Conservation (phyloP, 2,888 invertebrate species). For the Coremacera marginata region DNA sequence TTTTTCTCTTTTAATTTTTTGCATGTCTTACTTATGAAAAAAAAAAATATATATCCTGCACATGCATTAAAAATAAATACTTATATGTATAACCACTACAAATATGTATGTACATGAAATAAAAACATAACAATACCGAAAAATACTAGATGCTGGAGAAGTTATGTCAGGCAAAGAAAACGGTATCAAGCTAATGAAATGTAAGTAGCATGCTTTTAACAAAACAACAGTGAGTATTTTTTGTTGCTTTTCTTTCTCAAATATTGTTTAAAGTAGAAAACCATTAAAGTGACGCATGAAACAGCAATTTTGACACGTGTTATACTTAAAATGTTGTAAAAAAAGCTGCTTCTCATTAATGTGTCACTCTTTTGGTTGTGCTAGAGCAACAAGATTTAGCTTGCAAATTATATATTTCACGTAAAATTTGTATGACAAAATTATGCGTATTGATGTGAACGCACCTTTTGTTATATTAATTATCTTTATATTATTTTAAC, state of each 20-base stretch:
- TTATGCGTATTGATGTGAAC: too few relatives aligned
- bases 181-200: slow-evolving; percentile 62
- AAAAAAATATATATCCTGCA: slow-evolving; percentile 30
- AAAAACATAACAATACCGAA: slow-evolving; percentile 29
- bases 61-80: slow-evolving; percentile 19
- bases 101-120: slow-evolving; percentile 47
- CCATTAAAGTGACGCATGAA: too few relatives aligned
- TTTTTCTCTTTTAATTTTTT: slow-evolving; percentile 18
- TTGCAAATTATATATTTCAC: too few relatives aligned
- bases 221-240: neutral
- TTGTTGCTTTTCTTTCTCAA: too few relatives aligned
- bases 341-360: too few relatives aligned
- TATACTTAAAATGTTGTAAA: too few relatives aligned
- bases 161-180: slow-evolving; percentile 53
- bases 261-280: too few relatives aligned
- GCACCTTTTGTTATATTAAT: neutral
- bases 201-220: slow-evolving; percentile 58
- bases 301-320: too few relatives aligned
- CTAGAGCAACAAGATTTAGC: too few relatives aligned
- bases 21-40: slow-evolving; percentile 27
- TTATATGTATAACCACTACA: slow-evolving; percentile 39
- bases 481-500: neutral
- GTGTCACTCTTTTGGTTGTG: too few relatives aligned
- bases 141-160: slow-evolving; percentile 54
- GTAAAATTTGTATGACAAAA: too few relatives aligned